Evolutionary conservation across 2,113 vertebrate genomes (phyloP), one percentile per base, ranked within the genome.

Genomic region (Aegithalos caudatus): DNA sequence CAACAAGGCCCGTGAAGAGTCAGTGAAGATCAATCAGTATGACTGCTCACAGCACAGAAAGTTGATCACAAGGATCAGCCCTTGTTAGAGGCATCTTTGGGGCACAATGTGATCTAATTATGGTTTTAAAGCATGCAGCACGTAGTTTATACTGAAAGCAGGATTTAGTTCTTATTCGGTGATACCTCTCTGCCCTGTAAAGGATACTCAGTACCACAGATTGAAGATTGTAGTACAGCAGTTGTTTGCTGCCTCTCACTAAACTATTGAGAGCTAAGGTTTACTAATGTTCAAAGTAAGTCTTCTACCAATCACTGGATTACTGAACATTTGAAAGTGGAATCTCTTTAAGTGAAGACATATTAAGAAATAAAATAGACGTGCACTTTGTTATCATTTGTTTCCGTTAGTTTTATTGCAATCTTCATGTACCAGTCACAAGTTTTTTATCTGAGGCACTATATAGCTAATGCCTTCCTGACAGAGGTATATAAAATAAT

Each of bases 1-100:
- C 4, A 1, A 12, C 24, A 14, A 33, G 27, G 31, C 19, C 23
- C 3, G 1, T 1, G 1, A 40, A 24, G 45, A 67, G 12, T 7
- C 5, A 1, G 3, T 5, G 44, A 65, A 76, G 37, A 33, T 28
- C 19, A 7, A 17, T 25, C 35, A 7, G 25, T 3, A 15, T 37
- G 62, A 57, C 47, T 37, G 28, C 33, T 71, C 48, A 10, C 28
- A 35, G 31, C 10, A 7, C 0, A 0, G 61, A 35, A 79, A 81
- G n/a, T 10, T 64, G 71, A 60, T 54, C 48, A 37, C 22, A 54
- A 50, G 31, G 24, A 64, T 40, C 35, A 84, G 18, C 12, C 40
- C 29, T 57, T 40, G 11, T 37, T 60, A 45, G 48, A 78, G 53
- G 61, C 12, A 11, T 8, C 35, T 72, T 56, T 72, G 73, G 48